Conservation (phyloP, 1,140 invertebrate genomes). For the Orchesella cincta region DNA sequence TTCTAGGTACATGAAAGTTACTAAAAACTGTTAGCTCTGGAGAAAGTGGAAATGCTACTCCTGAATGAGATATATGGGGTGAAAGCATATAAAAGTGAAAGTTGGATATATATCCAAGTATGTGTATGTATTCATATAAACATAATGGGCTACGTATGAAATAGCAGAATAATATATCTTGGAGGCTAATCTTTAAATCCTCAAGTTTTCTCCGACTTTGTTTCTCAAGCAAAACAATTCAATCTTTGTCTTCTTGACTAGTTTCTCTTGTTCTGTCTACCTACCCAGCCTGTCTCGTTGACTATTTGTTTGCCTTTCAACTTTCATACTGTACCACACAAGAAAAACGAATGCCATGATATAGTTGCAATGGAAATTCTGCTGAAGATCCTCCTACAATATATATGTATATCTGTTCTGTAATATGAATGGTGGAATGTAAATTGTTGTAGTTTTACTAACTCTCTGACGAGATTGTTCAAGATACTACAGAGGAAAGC, state of each 20-base stretch:
- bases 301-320: conserved; percentile 8
- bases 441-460: conserved; percentile 11
- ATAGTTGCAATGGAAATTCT: background rate
- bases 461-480: background rate
- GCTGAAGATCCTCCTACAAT: background rate
- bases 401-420: background rate
- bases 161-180: conserved; percentile 12
- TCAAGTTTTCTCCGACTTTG: conserved; percentile 23
- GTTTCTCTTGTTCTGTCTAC: background rate
- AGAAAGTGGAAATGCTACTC: background rate
- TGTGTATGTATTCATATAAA: too few relatives aligned
- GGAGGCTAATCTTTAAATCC: conserved; percentile 16
- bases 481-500: background rate
- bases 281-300: background rate
- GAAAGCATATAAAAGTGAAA: background rate
- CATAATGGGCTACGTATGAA: too few relatives aligned
- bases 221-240: conserved; percentile 15
- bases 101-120: background rate
- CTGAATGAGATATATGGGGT: background rate
- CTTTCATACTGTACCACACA: background rate
- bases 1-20: too few relatives aligned
- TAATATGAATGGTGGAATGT: conserved; percentile 11
- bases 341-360: too few relatives aligned
- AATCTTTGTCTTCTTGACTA: conserved; percentile 15
- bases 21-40: background rate